phyloP scores from a whole-genome alignment of 2,113 vertebrate genomes.

The Nestor notabilis region DNA sequence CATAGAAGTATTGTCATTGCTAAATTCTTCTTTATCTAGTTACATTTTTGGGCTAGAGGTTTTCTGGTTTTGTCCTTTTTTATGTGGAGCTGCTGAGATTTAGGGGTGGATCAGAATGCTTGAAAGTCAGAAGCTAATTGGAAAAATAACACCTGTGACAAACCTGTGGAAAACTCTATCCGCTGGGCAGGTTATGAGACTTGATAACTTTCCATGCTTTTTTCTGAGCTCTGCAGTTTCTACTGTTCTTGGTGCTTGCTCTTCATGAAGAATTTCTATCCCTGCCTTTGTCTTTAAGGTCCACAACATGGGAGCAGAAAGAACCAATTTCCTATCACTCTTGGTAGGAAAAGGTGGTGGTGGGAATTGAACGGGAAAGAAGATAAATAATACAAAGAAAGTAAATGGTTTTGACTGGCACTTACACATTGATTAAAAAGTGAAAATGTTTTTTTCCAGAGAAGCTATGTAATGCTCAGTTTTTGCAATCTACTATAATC shows the following conservation, averaged over 20 bases:
- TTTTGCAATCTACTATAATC: neutral
- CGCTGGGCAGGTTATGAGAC: neutral
- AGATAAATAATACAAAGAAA: neutral
- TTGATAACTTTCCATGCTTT: neutral
- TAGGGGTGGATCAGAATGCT: neutral
- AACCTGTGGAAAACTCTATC: neutral
- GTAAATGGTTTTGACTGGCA: neutral
- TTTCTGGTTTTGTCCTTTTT: neutral
- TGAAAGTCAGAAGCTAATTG: neutral
- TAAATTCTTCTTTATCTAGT: neutral
- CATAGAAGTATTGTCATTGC: neutral
- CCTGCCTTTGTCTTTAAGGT: neutral
- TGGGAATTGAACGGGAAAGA: neutral
- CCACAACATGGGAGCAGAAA: neutral
- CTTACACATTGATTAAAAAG: neutral
- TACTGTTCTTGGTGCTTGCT: neutral
- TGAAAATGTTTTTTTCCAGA: neutral
- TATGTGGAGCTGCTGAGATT: neutral
- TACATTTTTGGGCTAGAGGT: neutral
- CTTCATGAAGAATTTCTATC: neutral
- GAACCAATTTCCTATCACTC: neutral
- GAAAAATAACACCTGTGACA: neutral
- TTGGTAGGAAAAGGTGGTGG: neutral
- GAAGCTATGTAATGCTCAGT: neutral
- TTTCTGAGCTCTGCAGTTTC: neutral